Conservation (phyloP, 2,113 vertebrate species). For the Peromyscus californicus region DNA sequence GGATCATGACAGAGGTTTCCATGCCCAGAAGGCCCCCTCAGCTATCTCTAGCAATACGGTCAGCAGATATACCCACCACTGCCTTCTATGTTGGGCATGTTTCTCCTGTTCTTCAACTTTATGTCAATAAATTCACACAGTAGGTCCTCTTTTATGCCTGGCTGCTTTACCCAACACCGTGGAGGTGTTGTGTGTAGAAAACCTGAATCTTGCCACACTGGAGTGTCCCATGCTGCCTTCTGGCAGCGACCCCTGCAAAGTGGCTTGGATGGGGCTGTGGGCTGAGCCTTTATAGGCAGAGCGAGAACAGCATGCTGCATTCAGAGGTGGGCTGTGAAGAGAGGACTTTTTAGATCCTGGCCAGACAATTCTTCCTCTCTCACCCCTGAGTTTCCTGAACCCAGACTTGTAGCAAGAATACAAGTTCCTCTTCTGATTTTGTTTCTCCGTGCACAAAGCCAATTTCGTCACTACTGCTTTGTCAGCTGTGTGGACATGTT, state of each 20-base stretch:
- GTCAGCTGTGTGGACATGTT: background rate
- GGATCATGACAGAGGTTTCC: background rate
- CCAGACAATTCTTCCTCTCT: background rate
- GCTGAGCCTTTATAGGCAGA: background rate
- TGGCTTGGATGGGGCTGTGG: background rate
- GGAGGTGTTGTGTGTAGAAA: background rate
- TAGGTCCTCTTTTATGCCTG: background rate
- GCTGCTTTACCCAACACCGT: background rate
- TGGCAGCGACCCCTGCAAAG: background rate
- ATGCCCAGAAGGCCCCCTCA: background rate
- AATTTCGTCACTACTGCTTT: background rate
- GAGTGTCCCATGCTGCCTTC: background rate
- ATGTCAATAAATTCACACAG: background rate
- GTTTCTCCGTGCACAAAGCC: background rate
- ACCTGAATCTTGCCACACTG: background rate
- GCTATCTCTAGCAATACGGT: background rate
- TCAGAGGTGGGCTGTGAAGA: background rate
- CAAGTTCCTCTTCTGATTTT: background rate
- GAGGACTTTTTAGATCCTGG: background rate
- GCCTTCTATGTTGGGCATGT: background rate
- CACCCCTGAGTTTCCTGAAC: background rate
- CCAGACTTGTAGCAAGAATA: background rate
- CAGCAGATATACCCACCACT: accelerated
- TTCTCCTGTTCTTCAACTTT: background rate
- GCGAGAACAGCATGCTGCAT: background rate